Percentiles rank a stretch among this genome's conserved stretches.
These are phyloP conservation scores for Threskiornis aethiopicus DNA, from an alignment of 2,797 vertebrate genomes.

Conservation along the genomic window DNA sequence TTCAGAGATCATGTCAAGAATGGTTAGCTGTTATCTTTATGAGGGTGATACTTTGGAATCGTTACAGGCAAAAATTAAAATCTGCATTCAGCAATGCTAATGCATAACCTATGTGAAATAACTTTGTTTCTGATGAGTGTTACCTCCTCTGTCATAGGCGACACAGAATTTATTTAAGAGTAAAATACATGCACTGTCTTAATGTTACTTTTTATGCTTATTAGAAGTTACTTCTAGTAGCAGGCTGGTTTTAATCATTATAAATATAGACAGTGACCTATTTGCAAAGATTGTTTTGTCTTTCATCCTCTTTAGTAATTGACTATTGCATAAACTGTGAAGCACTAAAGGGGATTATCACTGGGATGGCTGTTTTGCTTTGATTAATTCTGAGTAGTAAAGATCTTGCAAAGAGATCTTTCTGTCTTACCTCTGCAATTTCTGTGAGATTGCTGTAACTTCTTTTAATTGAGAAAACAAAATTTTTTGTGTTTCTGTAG, in stretches of 20 bases:
- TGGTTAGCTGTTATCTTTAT: neutral
- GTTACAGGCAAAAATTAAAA: neutral
- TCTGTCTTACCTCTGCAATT: neutral
- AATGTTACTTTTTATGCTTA: slow-evolving; percentile 22
- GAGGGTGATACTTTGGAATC: neutral
- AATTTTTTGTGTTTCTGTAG: neutral
- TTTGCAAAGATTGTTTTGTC: slow-evolving; percentile 67
- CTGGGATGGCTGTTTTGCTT: slow-evolving; percentile 56
- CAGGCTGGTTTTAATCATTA: slow-evolving; percentile 46
- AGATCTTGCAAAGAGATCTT: neutral
- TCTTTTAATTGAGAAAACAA: neutral
- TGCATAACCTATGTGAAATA: neutral
- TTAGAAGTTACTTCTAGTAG: slow-evolving; percentile 42
- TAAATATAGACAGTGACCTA: slow-evolving; percentile 71
- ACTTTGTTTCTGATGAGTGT: neutral
- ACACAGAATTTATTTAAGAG: neutral
- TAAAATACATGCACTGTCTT: neutral
- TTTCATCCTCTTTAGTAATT: slow-evolving; percentile 76
- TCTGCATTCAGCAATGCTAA: neutral
- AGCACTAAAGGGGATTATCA: slow-evolving; percentile 67
- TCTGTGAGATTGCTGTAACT: neutral
- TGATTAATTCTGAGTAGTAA: slow-evolving; percentile 49
- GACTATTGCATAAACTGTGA: slow-evolving; percentile 74
- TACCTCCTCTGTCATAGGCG: neutral
- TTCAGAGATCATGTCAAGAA: neutral